A percentile compares a stretch with the other conserved stretches of the same genome.
Evolutionary conservation across 2,888 invertebrate genomes (phyloP).

Genomic region (Ectemnius continuus): DNA sequence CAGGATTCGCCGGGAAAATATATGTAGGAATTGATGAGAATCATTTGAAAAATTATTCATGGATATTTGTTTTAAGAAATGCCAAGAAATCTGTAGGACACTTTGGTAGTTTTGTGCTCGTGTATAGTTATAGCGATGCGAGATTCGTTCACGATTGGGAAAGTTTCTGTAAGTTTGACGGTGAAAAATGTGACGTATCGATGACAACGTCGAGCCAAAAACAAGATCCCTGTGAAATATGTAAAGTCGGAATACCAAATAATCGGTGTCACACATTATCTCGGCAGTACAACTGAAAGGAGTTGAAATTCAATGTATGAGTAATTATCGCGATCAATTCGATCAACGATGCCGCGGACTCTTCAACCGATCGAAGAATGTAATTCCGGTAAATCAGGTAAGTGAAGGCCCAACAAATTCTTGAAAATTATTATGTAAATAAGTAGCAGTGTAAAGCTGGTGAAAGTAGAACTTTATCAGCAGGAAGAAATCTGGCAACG

Average conservation of each 20-base stretch:
- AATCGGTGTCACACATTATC: too few relatives aligned
- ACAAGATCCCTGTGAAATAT: not conserved
- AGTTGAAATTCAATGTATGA: conserved; percentile 10
- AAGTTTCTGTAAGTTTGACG: not conserved
- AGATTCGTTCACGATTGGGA: not conserved
- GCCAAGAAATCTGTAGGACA: too few relatives aligned
- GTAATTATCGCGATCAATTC: not conserved
- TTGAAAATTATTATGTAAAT: too few relatives aligned
- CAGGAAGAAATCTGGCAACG: not conserved
- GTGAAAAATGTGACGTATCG: conserved; percentile 29
- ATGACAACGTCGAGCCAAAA: not conserved
- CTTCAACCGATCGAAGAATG: conserved; percentile 74
- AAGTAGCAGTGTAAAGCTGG: too few relatives aligned
- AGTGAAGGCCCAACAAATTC: conserved; percentile 30
- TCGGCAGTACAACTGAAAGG: too few relatives aligned
- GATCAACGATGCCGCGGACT: conserved; percentile 66
- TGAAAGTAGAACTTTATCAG: too few relatives aligned
- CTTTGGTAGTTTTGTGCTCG: not conserved
- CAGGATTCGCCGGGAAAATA: too few relatives aligned
- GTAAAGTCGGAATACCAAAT: too few relatives aligned
- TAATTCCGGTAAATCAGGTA: conserved; percentile 68
- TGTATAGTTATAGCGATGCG: not conserved
- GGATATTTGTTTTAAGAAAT: too few relatives aligned
- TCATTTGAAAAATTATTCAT: too few relatives aligned
- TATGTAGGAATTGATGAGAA: too few relatives aligned